Base-by-base conservation (phyloP, 2,113 vertebrate genomes). In the Oryzias curvinotus region DNA sequence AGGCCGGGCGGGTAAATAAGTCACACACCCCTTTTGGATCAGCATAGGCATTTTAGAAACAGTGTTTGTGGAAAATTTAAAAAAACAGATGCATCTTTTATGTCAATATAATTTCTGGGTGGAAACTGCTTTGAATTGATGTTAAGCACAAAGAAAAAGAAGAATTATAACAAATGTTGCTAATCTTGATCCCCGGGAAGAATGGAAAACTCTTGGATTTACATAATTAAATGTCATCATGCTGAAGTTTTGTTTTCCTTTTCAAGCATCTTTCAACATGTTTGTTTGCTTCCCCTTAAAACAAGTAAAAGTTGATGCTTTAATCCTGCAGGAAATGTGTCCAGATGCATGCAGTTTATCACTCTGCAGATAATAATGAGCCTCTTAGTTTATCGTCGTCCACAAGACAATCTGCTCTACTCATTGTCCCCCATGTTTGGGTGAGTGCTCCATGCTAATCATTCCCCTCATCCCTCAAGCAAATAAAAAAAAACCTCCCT, bases 1-100 rank as follows among this genome's bases (percentile, higher is more conserved):
- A 79, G 54, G 72, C 75, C 68, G 75, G 84, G 86, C 77, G 80
- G 81, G 85, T 87, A 89, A 89, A 90, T 89, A 88, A 88, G 88
- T 88, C 84, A 80, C 87, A 82, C 81, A 75, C 62, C 66, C 69
- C 62, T 62, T 44, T 23, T 46, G 3, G 30, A 62, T 72, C 63
- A 65, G 66, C 46, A 19, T 46, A 21, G 45, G 49, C 43, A 25
- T 71, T 76, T 78, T 50, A 57, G 51, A 72, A 57, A 68, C 64
- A 47, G 63, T 45, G 54, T 26, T 67, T 21, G 21, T 5, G 21
- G 45, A 16, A 58, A 5, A 17, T 6, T 19, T 42, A 51, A 12
- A 57, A 57, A 14, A 12, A 28, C 43, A 59, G 30, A 65, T n/a
- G 48, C 23, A 26, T 21, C 19, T 54, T 59, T 43, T 42, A 65